Evolutionary conservation across 2,888 invertebrate species (phyloP), one percentile per base, ranked within the genome.

Genomic region (Caenorhabditis macrosperma): DNA sequence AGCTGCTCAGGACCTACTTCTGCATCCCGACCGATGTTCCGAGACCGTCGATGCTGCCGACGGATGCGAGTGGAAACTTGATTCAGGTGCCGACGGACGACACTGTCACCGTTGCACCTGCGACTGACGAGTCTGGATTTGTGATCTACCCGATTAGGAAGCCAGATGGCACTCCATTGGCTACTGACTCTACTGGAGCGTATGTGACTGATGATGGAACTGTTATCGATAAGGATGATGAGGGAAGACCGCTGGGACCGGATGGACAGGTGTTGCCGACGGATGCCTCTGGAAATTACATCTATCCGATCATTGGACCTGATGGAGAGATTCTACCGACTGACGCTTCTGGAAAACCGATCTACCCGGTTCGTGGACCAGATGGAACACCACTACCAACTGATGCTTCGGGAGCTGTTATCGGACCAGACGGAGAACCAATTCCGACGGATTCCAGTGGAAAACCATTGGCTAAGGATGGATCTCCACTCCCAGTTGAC

Each of bases 371-470:
- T 17, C 52, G 66, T 24, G 82, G 78, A 12, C 78, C 81, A 15
- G 80, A 76, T 28, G 81, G 81, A 33, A 64, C 55, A 41, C 68
- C 77, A 22, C 67, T 79, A 9, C 66, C 82, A 26, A 82, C 76
- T 60, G 83, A 83, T 24, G 71, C 59, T 22, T 50, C 68, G 10
- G 81, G 79, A 38, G 68, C 38, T 41, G 67, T 83, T 2, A 64
- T 84, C 17, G 81, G 82, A 30, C 71, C 78, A 5, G 60, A 68
- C 22, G 76, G 78, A 35, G 63, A 77, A 7, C 76, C 85, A 9
- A 69, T 76, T 38, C 81, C 82, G n/a, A 85, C 82, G 9, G 85
- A 87, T 52, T 38, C 71, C 28, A 75, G 68, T 30, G 87, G 87
- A 15, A 78, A 78, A 50, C 80, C 81, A 44, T 35, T 78, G 17